Percentiles rank a stretch among this genome's conserved stretches.
Conservation (phyloP, 2,797 vertebrate species). For the Iguana delicatissima region DNA sequence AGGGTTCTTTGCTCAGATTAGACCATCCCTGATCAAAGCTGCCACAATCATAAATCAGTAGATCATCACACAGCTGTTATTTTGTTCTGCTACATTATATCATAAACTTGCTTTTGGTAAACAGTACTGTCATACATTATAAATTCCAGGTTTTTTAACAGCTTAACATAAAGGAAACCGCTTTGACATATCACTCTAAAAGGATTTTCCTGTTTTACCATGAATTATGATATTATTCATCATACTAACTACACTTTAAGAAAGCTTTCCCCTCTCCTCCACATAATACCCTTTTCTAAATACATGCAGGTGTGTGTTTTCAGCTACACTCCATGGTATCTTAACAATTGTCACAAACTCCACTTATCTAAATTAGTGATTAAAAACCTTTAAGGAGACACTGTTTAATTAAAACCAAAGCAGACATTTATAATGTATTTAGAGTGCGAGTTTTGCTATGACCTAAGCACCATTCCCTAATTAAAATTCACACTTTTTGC, state of each 20-base stretch:
- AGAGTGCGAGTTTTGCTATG: slow-evolving; percentile 51
- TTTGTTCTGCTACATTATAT: neutral
- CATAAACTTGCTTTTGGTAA: neutral
- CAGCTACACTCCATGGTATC: slow-evolving; percentile 51
- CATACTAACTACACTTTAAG: slow-evolving; percentile 18
- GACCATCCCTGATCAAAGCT: neutral
- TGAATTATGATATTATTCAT: slow-evolving; percentile 40
- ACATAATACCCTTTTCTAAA: slow-evolving; percentile 38
- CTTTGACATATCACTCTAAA: slow-evolving; percentile 25
- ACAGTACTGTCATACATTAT: neutral
- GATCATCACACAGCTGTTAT: neutral
- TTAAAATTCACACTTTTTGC: slow-evolving; percentile 60
- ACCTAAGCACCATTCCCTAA: slow-evolving; percentile 63
- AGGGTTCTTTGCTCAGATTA: neutral
- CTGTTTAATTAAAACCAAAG: slow-evolving; percentile 74
- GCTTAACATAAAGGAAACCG: slow-evolving; percentile 6
- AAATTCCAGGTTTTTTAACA: neutral
- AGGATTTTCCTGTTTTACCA: slow-evolving; percentile 35
- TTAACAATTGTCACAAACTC: slow-evolving; percentile 64
- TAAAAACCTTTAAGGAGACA: slow-evolving; percentile 65
- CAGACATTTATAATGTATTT: slow-evolving; percentile 61
- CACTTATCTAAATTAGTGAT: slow-evolving; percentile 69
- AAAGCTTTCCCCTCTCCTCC: slow-evolving; percentile 38
- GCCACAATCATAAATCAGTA: neutral
- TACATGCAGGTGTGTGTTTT: slow-evolving; percentile 61